Base-by-base conservation (phyloP, 1,140 invertebrate species). In the Drosophila baimaii region DNA sequence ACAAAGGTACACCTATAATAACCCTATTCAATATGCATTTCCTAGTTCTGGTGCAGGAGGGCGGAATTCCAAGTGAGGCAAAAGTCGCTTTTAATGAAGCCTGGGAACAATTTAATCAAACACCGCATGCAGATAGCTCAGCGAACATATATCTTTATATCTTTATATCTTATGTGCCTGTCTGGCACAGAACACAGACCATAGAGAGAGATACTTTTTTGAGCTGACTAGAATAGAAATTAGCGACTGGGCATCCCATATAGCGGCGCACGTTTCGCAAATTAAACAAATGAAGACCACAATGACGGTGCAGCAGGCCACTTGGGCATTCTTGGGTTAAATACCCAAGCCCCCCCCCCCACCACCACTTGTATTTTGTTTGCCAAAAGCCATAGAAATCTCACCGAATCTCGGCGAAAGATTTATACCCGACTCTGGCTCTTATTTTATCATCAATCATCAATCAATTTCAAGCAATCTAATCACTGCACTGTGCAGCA, bases 161-260 rank as follows among this genome's bases (percentile, higher is more conserved):
- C 29, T 31, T 25, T 37, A 43, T 23, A 52, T 41, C 35, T 13
- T 23, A 13, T 52, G 29, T 52, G 7, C 31, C 25, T 27, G 39
- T 55, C 46, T 52, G 61, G 21, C 31, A 72, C 41, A 39, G 39
- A 52, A 33, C 44, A 15, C 12, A 61, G 47, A 17, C 17, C 47
- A 33, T 52, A 6, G 47, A 29, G 43, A 27, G 49, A 27, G 43
- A 27, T 44, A 27, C 57, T 71, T 47, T 51, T 81, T 88, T 74
- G 68, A 86, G 81, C 84, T 61, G 76, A 77, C 76, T 89, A 70
- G n/a, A 83, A 89, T 88, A 66, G 52, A 70, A 80, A 89, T 83
- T 88, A 86, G 69, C 79, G 71, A 35, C 41, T 51, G 43, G 47
- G 19, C 73, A 39, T 66, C 51, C 71, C 62, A 79, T 79, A 76